These are phyloP conservation scores for Etheostoma nigrum DNA, from an alignment of 2,797 vertebrate species.

Conservation along the genomic window DNA sequence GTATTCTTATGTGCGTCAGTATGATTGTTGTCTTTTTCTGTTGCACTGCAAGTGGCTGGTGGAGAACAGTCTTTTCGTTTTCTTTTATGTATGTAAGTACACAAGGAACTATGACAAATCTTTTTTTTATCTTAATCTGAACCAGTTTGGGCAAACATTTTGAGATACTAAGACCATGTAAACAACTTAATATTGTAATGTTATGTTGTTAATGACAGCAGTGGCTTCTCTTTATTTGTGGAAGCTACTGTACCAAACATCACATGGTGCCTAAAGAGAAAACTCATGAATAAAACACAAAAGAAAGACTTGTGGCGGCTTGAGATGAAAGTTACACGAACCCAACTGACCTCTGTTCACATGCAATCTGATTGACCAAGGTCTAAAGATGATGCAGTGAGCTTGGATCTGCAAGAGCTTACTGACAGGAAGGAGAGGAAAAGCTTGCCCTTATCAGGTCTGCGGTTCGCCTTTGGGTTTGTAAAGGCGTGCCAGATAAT, in stretches of 20 bases:
- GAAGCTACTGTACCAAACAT: constrained; percentile 29
- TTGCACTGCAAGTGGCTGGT: too few species aligned
- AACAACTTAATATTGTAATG: neutral
- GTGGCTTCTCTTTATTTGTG: constrained; percentile 23
- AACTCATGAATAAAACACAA: constrained; percentile 42
- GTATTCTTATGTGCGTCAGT: too few species aligned
- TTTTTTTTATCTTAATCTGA: too few species aligned
- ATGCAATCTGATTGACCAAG: constrained; percentile 53
- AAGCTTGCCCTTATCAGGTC: constrained; percentile 70
- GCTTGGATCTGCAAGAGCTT: constrained; percentile 54
- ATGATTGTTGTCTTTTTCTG: too few species aligned
- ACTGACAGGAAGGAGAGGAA: constrained; percentile 63
- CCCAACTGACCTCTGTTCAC: constrained; percentile 29
- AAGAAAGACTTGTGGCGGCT: constrained; percentile 44
- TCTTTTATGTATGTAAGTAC: too few species aligned
- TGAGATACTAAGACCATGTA: neutral
- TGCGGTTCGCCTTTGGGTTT: constrained; percentile 67
- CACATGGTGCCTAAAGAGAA: constrained; percentile 30
- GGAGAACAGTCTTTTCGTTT: too few species aligned
- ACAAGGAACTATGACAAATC: too few species aligned
- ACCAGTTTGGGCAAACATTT: neutral
- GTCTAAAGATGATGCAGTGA: constrained; percentile 61
- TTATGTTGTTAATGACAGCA: neutral
- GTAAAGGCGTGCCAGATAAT: constrained; percentile 72
- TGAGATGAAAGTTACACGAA: constrained; percentile 55